Evolutionary conservation across 2,113 vertebrate genomes (phyloP).

Genomic region (Petrocephalus microphthalmus): DNA sequence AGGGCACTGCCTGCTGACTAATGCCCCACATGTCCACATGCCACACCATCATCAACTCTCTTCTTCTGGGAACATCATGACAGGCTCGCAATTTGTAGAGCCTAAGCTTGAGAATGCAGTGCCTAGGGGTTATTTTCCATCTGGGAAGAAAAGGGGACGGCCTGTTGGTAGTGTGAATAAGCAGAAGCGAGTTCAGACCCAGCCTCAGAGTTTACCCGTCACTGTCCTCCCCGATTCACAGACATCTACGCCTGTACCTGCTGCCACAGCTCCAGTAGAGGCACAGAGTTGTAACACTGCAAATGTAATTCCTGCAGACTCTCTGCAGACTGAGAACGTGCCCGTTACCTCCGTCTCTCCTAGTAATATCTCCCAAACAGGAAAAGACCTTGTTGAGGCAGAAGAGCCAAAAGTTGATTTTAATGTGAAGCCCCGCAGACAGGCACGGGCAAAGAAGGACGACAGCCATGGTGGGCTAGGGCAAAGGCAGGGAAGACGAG

Average conservation of each 20-base stretch:
- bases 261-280: slow-evolving; percentile 17
- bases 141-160: slow-evolving; percentile 94
- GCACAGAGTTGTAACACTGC: slow-evolving; percentile 27
- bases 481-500: slow-evolving; percentile 52
- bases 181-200: slow-evolving; percentile 71
- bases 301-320: slow-evolving; percentile 12
- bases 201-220: slow-evolving; percentile 30
- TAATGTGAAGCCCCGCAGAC: slow-evolving; percentile 56
- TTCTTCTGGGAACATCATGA: slow-evolving; percentile 46
- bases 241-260: slow-evolving; percentile 20
- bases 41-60: slow-evolving; percentile 25
- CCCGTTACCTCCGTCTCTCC: slow-evolving; percentile 43
- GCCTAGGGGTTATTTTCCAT: slow-evolving; percentile 94
- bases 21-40: slow-evolving; percentile 51
- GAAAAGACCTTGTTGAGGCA: slow-evolving; percentile 55
- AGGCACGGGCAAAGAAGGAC: slow-evolving; percentile 71
- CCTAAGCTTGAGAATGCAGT: slow-evolving; percentile 59
- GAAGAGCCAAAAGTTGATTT: slow-evolving; percentile 61
- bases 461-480: slow-evolving; percentile 54
- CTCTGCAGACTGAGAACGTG: slow-evolving; percentile 28
- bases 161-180: slow-evolving; percentile 97
- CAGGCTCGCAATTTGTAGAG: slow-evolving; percentile 45
- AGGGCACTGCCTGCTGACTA: slow-evolving; percentile 54
- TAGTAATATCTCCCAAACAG: slow-evolving; percentile 48
- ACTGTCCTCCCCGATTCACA: slow-evolving; percentile 28